Conservation (phyloP, 92 coral and sea anemone genomes). For the Bergia puertoricense region DNA sequence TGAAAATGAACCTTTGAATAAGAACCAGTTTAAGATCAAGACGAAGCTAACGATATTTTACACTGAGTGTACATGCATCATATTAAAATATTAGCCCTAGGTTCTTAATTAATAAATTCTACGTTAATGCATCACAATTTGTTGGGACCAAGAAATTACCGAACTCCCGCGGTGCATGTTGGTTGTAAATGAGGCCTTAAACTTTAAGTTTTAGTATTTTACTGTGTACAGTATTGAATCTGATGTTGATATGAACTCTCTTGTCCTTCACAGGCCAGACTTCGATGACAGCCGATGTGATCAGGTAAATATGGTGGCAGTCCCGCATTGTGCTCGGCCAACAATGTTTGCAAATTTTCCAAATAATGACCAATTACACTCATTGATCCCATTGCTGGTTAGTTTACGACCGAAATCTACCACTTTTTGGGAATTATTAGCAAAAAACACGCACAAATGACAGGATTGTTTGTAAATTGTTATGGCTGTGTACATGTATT, state of each 20-base stretch:
- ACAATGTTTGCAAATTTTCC: neutral
- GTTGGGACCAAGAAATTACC: neutral
- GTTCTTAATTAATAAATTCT: neutral
- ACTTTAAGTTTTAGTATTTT: neutral
- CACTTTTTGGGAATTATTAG: too few species aligned
- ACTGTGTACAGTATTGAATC: neutral
- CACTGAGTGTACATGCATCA: neutral
- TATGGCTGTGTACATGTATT: too few species aligned
- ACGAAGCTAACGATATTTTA: too few species aligned
- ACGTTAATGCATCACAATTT: neutral
- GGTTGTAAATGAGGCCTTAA: neutral
- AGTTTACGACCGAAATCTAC: too few species aligned
- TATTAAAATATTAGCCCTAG: neutral
- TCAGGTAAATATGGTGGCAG: constrained; percentile 58
- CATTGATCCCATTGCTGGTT: too few species aligned
- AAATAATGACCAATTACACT: neutral
- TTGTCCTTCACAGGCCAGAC: constrained; percentile 51
- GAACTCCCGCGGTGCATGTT: neutral
- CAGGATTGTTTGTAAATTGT: too few species aligned
- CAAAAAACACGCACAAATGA: too few species aligned
- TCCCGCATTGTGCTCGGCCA: neutral
- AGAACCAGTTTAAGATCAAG: too few species aligned
- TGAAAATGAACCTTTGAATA: too few species aligned
- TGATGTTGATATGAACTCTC: neutral
- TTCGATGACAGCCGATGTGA: constrained; percentile 70